These are phyloP conservation scores for Sebastes ruberrimus DNA, from an alignment of 2,797 vertebrate genomes.

Conservation along the genomic window DNA sequence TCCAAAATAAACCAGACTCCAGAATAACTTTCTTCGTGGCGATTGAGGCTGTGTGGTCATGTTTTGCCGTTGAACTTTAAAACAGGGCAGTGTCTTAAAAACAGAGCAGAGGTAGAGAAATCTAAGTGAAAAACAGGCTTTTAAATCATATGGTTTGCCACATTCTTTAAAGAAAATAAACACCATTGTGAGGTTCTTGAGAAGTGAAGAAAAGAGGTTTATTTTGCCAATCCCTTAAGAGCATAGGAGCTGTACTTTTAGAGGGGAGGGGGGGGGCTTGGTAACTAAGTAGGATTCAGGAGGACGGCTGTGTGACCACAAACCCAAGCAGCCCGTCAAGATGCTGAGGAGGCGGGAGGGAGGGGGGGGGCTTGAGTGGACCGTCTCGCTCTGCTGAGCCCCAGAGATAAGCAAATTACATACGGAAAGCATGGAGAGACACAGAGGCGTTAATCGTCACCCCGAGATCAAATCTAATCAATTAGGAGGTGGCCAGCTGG, in stretches of 20 bases:
- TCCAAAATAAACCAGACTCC: background rate
- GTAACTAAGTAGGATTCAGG: slow-evolving; percentile 18
- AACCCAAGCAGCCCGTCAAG: background rate
- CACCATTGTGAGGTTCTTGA: slow-evolving; percentile 7
- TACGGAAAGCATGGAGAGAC: slow-evolving; percentile 25
- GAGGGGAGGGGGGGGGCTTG: background rate
- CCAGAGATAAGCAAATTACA: slow-evolving; percentile 50
- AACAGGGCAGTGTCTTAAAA: slow-evolving; percentile 14
- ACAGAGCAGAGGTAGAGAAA: background rate
- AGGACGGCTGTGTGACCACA: slow-evolving; percentile 6
- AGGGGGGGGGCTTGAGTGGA: background rate
- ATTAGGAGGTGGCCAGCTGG: slow-evolving; percentile 63
- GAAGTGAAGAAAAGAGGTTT: slow-evolving; percentile 51
- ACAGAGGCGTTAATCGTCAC: slow-evolving; percentile 34
- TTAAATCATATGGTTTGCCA: slow-evolving; percentile 23
- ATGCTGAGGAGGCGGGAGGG: background rate
- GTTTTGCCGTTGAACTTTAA: slow-evolving; percentile 11
- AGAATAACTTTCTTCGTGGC: slow-evolving; percentile 27
- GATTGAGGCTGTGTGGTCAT: slow-evolving; percentile 10
- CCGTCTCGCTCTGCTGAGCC: background rate
- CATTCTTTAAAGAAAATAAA: slow-evolving; percentile 38
- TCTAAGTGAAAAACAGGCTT: slow-evolving; percentile 16
- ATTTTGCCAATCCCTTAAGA: slow-evolving; percentile 55
- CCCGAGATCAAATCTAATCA: slow-evolving; percentile 56
- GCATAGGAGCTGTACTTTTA: slow-evolving; percentile 39